Conservation (phyloP, 2,113 vertebrate genomes). For the Pteronura brasiliensis region DNA sequence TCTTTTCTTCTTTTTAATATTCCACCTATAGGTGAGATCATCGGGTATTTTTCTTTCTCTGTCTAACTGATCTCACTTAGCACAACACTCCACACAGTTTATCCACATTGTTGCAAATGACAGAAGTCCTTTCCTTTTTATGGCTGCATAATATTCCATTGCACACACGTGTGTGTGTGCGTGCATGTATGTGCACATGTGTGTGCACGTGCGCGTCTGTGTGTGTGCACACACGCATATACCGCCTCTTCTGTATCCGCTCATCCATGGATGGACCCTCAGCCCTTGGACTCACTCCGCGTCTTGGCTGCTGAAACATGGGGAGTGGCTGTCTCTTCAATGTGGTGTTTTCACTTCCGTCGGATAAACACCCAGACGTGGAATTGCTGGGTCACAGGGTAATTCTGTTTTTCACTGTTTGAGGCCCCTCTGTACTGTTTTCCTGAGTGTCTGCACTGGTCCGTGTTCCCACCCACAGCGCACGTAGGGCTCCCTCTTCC, state of each 20-base stretch:
- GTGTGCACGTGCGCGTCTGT: fast-evolving
- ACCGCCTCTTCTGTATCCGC: background rate
- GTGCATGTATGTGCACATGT: fast-evolving
- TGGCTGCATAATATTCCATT: background rate
- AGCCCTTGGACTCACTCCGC: background rate
- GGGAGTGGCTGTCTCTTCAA: background rate
- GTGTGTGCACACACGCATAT: fast-evolving
- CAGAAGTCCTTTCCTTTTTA: background rate
- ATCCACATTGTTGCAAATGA: background rate
- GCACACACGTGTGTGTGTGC: fast-evolving
- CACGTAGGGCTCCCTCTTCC: background rate
- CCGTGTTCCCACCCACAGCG: no score
- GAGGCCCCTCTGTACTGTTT: background rate
- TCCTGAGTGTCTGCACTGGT: background rate
- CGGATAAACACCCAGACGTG: background rate
- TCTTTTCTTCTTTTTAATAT: background rate
- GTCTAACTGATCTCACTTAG: background rate
- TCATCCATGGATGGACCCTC: background rate
- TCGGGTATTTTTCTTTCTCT: background rate
- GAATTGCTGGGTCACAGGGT: background rate
- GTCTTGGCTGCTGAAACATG: background rate
- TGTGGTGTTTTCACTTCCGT: background rate
- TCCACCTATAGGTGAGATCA: background rate
- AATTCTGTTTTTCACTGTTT: background rate
- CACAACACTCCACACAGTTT: background rate